Percentiles rank a stretch among this genome's conserved stretches.
Evolutionary conservation across 1,140 invertebrate species (phyloP).

Genomic region (Metaphire vulgaris): DNA sequence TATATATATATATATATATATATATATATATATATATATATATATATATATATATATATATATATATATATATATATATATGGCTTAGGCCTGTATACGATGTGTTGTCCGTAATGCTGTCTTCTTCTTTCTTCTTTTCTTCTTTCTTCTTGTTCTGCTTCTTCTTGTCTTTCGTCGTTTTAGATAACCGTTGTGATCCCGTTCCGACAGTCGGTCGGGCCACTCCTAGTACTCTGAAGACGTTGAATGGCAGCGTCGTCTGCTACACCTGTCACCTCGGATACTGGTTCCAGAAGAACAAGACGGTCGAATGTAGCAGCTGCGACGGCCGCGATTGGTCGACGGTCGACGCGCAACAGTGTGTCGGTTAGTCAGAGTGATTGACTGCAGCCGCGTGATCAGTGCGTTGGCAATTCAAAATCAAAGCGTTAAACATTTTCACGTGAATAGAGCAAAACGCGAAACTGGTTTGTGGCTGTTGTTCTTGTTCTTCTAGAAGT

Average conservation of each 20-base stretch:
- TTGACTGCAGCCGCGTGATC: no score
- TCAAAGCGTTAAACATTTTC: no score
- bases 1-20: neutral
- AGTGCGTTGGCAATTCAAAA: no score
- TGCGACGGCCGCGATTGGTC: conserved; percentile 11
- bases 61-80: no score
- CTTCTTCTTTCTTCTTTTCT: neutral
- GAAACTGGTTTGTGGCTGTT: no score
- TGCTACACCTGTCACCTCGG: conserved; percentile 10
- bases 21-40: neutral
- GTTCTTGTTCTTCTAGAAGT: no score
- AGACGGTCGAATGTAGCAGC: neutral
- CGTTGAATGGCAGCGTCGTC: conserved; percentile 1
- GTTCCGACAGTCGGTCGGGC: neutral
- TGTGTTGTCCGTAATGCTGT: neutral
- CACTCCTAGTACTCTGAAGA: neutral
- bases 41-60: neutral
- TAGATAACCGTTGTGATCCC: conserved; percentile 18
- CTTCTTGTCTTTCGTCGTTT: neutral
- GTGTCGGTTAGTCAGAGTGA: conserved; percentile 9
- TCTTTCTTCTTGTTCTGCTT: neutral
- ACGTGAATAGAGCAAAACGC: no score
- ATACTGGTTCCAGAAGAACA: conserved; percentile 8
- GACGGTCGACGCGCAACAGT: neutral
- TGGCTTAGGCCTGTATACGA: neutral